A percentile compares a stretch with the other conserved stretches of the same genome.
Evolutionary conservation across 1,140 invertebrate genomes (phyloP).

Genomic region (Propsilocerus akamusi): DNA sequence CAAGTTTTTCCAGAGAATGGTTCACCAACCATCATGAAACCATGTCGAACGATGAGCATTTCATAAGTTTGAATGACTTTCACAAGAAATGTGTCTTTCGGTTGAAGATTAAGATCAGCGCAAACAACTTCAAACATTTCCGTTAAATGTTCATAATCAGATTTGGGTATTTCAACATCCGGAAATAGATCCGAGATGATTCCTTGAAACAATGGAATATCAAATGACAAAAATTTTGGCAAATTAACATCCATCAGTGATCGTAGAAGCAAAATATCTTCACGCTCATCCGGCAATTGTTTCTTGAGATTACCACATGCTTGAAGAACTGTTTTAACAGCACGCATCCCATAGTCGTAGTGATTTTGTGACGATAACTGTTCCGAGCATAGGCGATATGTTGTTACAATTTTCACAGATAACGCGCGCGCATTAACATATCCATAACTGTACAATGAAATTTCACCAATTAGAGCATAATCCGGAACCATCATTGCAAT

Average conservation of each 20-base stretch:
- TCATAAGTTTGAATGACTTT: conserved; percentile 60
- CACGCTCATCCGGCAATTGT: conserved; percentile 61
- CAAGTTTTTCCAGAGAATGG: conserved; percentile 52
- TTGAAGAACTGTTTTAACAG: conserved; percentile 64
- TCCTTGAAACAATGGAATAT: conserved; percentile 77
- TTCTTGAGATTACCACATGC: conserved; percentile 77
- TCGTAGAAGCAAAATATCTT: conserved; percentile 55
- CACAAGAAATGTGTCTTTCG: conserved; percentile 41
- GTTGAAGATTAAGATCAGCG: conserved; percentile 48
- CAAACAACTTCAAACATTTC: conserved; percentile 31
- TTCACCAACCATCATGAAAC: conserved; percentile 70
- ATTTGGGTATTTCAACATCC: conserved; percentile 46
- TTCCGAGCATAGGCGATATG: conserved; percentile 75
- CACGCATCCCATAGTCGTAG: conserved; percentile 81
- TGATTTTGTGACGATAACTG: conserved; percentile 72
- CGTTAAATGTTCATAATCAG: conserved; percentile 49
- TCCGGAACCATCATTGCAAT: conserved; percentile 94
- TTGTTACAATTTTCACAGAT: conserved; percentile 75
- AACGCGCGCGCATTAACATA: conserved; percentile 63
- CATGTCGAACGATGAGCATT: conserved; percentile 71
- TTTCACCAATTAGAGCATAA: conserved; percentile 81
- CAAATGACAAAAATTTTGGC: conserved; percentile 77
- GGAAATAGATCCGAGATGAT: conserved; percentile 88
- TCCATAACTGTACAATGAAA: conserved; percentile 76
- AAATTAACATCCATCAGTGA: conserved; percentile 86